phyloP scores from a whole-genome alignment of 2,797 vertebrate genomes.

The Erethizon dorsatum region DNA sequence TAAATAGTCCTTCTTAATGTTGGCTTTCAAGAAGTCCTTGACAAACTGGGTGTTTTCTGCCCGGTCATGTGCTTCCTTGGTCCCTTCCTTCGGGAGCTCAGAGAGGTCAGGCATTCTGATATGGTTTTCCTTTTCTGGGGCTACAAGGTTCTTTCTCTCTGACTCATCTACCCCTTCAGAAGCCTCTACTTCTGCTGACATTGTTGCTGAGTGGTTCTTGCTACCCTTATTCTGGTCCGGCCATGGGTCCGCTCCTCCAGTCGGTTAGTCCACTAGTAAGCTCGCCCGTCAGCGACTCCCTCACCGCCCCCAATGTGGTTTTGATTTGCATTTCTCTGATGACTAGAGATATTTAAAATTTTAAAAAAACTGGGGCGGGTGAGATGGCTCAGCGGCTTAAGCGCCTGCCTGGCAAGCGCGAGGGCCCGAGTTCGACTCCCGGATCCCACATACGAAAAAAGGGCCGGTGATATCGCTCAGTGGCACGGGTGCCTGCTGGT shows the following conservation, averaged over 20 bases:
- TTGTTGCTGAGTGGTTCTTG: slow-evolving; percentile 7
- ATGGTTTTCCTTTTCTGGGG: slow-evolving; percentile 71
- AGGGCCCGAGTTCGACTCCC: too few relatives aligned
- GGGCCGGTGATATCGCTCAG: too few relatives aligned
- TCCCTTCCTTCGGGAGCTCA: slow-evolving; percentile 96
- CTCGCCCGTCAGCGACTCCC: too few relatives aligned
- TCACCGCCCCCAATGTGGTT: neutral
- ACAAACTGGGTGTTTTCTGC: slow-evolving; percentile 98
- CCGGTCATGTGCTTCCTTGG: slow-evolving; percentile 96
- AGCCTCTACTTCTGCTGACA: slow-evolving; percentile 84
- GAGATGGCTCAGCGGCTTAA: too few relatives aligned
- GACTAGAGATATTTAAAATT: neutral
- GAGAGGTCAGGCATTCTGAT: slow-evolving; percentile 95
- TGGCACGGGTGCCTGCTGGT: too few relatives aligned
- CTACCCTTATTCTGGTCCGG: slow-evolving; percentile 56
- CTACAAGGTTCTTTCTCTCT: slow-evolving; percentile 68
- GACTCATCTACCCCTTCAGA: slow-evolving; percentile 81
- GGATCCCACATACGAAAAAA: too few relatives aligned
- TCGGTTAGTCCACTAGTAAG: too few relatives aligned
- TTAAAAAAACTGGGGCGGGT: neutral
- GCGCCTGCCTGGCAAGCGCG: too few relatives aligned
- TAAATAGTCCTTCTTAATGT: slow-evolving; percentile 96
- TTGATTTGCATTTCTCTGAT: neutral
- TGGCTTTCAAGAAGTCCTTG: slow-evolving; percentile 97
- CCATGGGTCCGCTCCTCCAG: too few relatives aligned